Conservation (phyloP, 1,140 invertebrate genomes). For the Bombus superbus region DNA sequence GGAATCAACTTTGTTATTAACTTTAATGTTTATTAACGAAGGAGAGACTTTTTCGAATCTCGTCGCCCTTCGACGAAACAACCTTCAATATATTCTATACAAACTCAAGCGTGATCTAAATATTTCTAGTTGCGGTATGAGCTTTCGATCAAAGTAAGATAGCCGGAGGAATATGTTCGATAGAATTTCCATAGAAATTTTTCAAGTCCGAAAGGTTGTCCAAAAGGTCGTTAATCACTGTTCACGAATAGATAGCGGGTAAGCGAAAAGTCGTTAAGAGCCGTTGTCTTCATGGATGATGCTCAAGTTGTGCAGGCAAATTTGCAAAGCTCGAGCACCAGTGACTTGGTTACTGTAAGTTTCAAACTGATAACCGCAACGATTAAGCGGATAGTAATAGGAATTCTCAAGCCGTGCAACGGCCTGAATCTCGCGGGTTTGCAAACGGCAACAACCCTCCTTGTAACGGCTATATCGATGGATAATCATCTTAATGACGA, state of each 20-base stretch:
- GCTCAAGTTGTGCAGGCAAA: constrained; percentile 9
- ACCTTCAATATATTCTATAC: not conserved
- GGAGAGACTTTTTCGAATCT: not conserved
- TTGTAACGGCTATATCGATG: not conserved
- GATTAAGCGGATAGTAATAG: constrained; percentile 42
- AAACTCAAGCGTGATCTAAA: not conserved
- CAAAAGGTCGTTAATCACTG: constrained; percentile 14
- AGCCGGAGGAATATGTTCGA: not conserved
- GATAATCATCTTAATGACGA: not conserved
- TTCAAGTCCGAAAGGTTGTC: not conserved
- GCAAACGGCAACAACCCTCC: constrained; percentile 1
- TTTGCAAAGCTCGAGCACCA: constrained; percentile 9
- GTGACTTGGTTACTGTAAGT: constrained; percentile 28
- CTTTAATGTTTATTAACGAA: not conserved
- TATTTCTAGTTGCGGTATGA: not conserved
- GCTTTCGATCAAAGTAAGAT: not conserved
- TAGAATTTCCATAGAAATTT: not conserved
- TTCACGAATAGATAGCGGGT: not conserved
- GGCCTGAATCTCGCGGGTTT: constrained; percentile 4
- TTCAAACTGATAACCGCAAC: constrained; percentile 46
- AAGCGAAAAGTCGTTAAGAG: constrained; percentile 15
- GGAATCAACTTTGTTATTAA: not conserved
- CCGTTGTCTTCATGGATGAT: not conserved
- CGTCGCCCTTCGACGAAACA: not conserved
- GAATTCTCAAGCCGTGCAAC: constrained; percentile 31